A percentile compares a stretch with the other conserved stretches of the same genome.
phyloP scores from a whole-genome alignment of 2,113 vertebrate genomes.

The Galeopterus variegatus region DNA sequence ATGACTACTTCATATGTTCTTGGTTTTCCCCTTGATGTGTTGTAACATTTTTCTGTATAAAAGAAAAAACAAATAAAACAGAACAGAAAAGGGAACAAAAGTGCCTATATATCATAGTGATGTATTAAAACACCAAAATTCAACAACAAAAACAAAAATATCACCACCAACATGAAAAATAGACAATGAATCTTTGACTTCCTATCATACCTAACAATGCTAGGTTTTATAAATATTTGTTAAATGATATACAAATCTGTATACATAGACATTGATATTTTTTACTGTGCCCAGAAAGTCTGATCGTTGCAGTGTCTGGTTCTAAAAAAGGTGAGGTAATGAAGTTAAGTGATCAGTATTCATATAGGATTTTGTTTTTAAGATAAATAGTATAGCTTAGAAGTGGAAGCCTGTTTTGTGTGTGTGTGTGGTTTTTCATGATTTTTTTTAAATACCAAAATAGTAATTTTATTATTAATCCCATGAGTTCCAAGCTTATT shows the following conservation, averaged over 20 bases:
- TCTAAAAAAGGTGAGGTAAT: slow-evolving; percentile 22
- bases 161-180: not conserved
- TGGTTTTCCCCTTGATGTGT: not conserved
- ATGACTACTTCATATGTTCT: not conserved
- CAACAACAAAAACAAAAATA: not conserved
- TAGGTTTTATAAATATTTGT: not conserved
- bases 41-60: not conserved
- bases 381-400: slow-evolving; percentile 33
- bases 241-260: not conserved
- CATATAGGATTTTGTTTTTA: slow-evolving; percentile 19
- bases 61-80: not conserved
- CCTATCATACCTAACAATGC: not conserved
- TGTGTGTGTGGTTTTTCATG: not conserved
- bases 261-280: not conserved
- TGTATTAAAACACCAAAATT: not conserved
- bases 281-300: not conserved
- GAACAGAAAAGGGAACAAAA: not conserved
- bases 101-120: not conserved
- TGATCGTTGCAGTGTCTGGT: not conserved
- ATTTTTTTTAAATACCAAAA: slow-evolving; percentile 1
- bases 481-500: not conserved
- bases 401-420: not conserved
- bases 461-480: not conserved
- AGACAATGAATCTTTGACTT: not conserved
- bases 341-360: not conserved